phyloP scores from a whole-genome alignment of 2,888 invertebrate genomes.

The Eristalis pertinax region DNA sequence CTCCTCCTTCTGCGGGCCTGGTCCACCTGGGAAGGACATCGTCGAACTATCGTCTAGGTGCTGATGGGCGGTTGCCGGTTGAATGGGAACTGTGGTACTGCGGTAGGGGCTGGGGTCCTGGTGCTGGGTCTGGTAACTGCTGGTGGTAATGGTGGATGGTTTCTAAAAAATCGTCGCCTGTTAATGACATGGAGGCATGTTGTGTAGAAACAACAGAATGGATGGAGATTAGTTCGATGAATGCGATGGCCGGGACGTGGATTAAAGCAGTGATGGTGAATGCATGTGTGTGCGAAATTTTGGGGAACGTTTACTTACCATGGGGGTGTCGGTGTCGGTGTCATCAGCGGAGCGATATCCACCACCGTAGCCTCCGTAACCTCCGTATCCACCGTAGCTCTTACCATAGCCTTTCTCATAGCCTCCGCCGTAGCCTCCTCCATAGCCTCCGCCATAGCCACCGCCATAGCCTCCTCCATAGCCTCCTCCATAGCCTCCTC shows the following conservation, averaged over 20 bases:
- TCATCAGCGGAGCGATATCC: conserved; percentile 76
- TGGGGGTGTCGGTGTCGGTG: conserved; percentile 68
- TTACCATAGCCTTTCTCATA: conserved; percentile 42
- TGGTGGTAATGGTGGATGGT: conserved; percentile 67
- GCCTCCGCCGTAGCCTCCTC: conserved; percentile 73
- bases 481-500: conserved; percentile 19
- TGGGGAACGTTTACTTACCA: conserved; percentile 74
- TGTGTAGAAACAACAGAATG: conserved; percentile 65
- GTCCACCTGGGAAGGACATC: conserved; percentile 47
- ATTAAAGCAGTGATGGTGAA: conserved; percentile 71
- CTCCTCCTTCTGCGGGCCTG: conserved; percentile 37
- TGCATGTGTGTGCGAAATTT: background rate
- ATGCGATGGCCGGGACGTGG: conserved; percentile 38
- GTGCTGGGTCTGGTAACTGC: conserved; percentile 44
- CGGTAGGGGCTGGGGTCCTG: conserved; percentile 52
- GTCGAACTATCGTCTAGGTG: conserved; percentile 43
- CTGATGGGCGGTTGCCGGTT: conserved; percentile 22
- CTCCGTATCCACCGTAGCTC: conserved; percentile 6
- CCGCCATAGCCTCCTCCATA: conserved; percentile 40
- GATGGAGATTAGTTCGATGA: conserved; percentile 69
- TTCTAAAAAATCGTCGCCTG: conserved; percentile 81
- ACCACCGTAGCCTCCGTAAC: conserved; percentile 65
- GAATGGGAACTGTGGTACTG: conserved; percentile 16
- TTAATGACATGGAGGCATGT: conserved; percentile 78
- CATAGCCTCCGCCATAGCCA: conserved; percentile 23